Percentiles rank a stretch among this genome's conserved stretches.
These are phyloP conservation scores for Dicyrtoma fusca DNA, from an alignment of 2,888 invertebrate species.

Conservation along the genomic window DNA sequence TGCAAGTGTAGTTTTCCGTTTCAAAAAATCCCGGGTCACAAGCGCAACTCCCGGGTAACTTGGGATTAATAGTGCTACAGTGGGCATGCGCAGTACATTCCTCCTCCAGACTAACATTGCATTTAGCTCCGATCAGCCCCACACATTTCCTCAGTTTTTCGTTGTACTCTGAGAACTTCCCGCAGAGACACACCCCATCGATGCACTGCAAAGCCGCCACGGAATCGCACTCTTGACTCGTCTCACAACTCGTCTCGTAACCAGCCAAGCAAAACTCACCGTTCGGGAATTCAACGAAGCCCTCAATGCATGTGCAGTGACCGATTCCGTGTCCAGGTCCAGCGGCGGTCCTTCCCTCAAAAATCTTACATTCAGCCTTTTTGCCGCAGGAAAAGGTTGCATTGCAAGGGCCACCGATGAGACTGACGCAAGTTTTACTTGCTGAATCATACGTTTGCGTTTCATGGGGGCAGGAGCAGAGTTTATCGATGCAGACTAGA, in stretches of 20 bases:
- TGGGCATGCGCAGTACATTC: slow-evolving; percentile 4
- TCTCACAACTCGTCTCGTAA: not conserved
- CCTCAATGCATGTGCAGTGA: slow-evolving; percentile 3
- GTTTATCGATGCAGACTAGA: not conserved
- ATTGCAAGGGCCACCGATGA: slow-evolving; percentile 1
- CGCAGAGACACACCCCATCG: not conserved
- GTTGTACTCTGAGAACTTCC: not conserved
- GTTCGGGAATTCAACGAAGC: not conserved
- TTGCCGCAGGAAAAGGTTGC: not conserved
- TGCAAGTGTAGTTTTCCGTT: not conserved
- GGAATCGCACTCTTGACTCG: not conserved
- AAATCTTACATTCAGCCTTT: not conserved
- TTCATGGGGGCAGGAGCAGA: not conserved
- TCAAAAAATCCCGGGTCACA: not conserved
- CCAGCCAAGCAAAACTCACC: not conserved
- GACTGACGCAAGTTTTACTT: not conserved
- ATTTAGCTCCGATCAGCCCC: not conserved
- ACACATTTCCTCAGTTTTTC: not conserved
- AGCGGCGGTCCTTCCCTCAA: not conserved
- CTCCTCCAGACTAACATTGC: not conserved
- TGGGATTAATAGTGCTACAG: not conserved
- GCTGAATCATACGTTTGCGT: not conserved
- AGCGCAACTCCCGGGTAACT: not conserved
- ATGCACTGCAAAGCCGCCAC: not conserved
- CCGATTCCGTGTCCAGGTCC: not conserved